Evolutionary conservation across 2,888 invertebrate species (phyloP), one percentile per base, ranked within the genome.

Genomic region (Aleiodes leptofemur): DNA sequence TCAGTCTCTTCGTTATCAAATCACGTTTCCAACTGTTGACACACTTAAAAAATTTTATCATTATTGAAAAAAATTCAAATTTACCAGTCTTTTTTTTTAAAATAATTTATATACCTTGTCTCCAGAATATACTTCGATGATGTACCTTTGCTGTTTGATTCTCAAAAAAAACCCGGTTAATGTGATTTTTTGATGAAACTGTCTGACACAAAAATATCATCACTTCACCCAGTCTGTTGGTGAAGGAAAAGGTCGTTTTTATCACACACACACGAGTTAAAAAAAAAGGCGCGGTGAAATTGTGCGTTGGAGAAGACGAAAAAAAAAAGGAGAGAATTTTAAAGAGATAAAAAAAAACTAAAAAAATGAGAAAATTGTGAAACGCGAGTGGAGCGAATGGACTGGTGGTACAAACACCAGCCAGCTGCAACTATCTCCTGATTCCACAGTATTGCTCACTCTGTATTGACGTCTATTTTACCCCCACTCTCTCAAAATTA

Each of bases 81-180:
- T 23, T 31, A 50, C 14, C 8, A 68, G 51, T 8, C 48, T 48
- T 68, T 29, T n/a, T 34, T 59, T n/a, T 23, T 38, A 1, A 23
- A 23, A 23, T 23, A 29, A 48, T 55, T 34, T 55, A 34, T 53
- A 31, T 64, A n/a, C 48, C 51, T 66, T 31, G 13, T 48, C 77
- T 74, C 74, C 77, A 79, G 66, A 79, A 74, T 74, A 79, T 74
- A 59, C 76, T 73, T 23, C 73, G 59, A 69, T 74, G 74, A 61
- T 79, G 73, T 51, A 79, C 73, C 29, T 61, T 69, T 34, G 57
- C 48, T 38, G 55, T 48, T 23, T 61, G 29, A 31, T 70, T 48
- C 11, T 53, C 55, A 29, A 48, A 34, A 48, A 55, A 74, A 14
- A 9, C 51, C n/a, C 31, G 59, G 34, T 48, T 7, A 3, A 61